Percentiles rank a stretch among this genome's conserved stretches.
Conservation (phyloP, 2,113 vertebrate species). For the Catharus bicknelli region DNA sequence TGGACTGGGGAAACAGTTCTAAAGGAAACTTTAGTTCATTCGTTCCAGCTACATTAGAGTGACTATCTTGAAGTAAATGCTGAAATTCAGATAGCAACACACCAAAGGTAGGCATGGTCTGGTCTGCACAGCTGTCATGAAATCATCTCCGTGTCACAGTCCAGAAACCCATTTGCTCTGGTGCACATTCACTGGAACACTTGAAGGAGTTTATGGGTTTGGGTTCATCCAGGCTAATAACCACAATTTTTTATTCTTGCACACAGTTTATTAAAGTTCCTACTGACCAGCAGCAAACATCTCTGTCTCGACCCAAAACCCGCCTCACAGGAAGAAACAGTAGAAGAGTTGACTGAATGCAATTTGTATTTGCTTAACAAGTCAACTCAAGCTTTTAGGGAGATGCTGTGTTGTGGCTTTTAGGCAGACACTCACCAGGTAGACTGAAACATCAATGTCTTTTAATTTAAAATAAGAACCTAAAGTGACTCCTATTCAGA, state of each 20-base stretch:
- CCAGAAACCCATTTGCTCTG: not conserved
- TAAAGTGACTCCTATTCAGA: not conserved
- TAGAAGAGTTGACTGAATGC: not conserved
- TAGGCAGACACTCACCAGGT: not conserved
- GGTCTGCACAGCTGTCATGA: not conserved
- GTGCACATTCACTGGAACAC: not conserved
- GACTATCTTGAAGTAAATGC: not conserved
- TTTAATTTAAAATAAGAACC: not conserved
- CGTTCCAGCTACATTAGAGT: not conserved
- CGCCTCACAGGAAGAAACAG: not conserved
- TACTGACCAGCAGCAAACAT: not conserved
- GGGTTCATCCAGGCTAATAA: not conserved
- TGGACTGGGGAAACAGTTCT: not conserved
- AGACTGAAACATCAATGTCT: not conserved
- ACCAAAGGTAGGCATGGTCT: not conserved
- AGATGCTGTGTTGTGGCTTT: not conserved
- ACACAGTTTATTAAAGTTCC: not conserved
- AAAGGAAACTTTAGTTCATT: not conserved
- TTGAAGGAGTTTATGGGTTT: not conserved
- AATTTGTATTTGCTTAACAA: not conserved
- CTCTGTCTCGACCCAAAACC: not conserved
- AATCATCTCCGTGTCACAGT: not conserved
- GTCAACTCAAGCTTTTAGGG: not conserved
- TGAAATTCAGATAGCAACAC: not conserved
- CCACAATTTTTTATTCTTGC: not conserved